Percentiles rank a stretch among this genome's conserved stretches.
phyloP scores from a whole-genome alignment of 1,140 invertebrate genomes.

The Eubasilissa regina region DNA sequence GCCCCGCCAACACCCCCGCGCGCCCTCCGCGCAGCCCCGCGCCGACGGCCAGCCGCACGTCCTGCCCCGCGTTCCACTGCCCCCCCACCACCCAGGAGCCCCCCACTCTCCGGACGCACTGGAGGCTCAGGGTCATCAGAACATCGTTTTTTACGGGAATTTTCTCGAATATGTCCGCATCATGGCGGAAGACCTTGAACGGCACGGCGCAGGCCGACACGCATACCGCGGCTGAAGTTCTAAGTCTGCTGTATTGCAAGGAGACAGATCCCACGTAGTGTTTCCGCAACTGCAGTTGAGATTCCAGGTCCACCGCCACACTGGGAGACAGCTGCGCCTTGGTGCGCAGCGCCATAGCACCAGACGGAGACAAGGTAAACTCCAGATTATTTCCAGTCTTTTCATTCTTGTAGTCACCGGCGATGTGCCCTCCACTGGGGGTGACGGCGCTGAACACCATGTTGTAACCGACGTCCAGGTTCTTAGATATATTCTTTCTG shows the following conservation, averaged over 20 bases:
- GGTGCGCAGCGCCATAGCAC: conserved; percentile 1
- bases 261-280: conserved; percentile 3
- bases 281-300: not conserved
- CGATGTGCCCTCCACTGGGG: conserved; percentile 34
- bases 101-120: conserved; percentile 2
- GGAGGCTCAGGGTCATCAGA: conserved; percentile 10
- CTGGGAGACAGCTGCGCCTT: not conserved
- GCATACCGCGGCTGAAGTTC: not conserved
- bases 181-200: not conserved
- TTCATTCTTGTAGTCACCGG: conserved; percentile 2
- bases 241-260: conserved; percentile 11
- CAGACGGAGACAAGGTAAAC: conserved; percentile 15
- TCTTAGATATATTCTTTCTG: not conserved
- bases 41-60: not conserved
- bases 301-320: conserved; percentile 4
- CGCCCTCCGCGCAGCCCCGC: not conserved
- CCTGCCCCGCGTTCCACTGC: conserved; percentile 15
- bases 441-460: conserved; percentile 43
- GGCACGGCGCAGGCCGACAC: conserved; percentile 15
- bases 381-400: not conserved
- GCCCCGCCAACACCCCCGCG: not conserved
- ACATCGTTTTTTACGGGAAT: not conserved
- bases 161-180: conserved; percentile 19
- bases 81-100: not conserved
- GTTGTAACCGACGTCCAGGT: conserved; percentile 24